Conservation (phyloP, 2,113 vertebrate genomes). For the Callithrix jacchus region DNA sequence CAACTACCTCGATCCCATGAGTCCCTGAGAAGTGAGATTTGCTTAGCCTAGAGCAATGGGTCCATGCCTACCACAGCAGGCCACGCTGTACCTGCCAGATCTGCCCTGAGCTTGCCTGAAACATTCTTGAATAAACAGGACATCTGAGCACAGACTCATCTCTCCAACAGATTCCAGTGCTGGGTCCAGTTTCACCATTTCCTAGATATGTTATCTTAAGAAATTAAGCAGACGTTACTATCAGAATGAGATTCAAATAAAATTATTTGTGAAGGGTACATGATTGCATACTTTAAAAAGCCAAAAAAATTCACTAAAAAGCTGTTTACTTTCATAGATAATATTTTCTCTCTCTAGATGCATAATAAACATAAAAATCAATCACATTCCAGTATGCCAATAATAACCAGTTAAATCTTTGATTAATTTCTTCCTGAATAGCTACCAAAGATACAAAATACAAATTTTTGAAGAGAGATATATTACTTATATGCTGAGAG, state of each 20-base stretch:
- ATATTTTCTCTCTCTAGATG: neutral
- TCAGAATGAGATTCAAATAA: neutral
- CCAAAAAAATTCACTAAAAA: neutral
- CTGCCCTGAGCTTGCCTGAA: neutral
- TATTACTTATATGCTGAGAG: neutral
- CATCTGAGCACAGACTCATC: neutral
- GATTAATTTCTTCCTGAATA: conserved; percentile 29
- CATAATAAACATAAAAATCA: neutral
- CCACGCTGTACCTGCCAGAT: neutral
- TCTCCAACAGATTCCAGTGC: neutral
- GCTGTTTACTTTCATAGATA: neutral
- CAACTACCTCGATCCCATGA: neutral
- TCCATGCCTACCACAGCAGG: rapidly evolving
- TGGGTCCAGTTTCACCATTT: neutral
- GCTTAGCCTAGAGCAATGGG: neutral
- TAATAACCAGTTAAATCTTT: neutral
- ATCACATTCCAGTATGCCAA: neutral
- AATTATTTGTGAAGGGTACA: neutral
- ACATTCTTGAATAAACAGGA: neutral
- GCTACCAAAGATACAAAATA: conserved; percentile 18
- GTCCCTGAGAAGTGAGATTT: neutral
- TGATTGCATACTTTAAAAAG: neutral
- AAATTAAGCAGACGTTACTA: neutral
- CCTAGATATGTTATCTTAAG: neutral
- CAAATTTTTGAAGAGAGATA: neutral